Evolutionary conservation across 2,113 vertebrate genomes (phyloP), one percentile per base, ranked within the genome.

Genomic region (Phalacrocorax aristotelis): DNA sequence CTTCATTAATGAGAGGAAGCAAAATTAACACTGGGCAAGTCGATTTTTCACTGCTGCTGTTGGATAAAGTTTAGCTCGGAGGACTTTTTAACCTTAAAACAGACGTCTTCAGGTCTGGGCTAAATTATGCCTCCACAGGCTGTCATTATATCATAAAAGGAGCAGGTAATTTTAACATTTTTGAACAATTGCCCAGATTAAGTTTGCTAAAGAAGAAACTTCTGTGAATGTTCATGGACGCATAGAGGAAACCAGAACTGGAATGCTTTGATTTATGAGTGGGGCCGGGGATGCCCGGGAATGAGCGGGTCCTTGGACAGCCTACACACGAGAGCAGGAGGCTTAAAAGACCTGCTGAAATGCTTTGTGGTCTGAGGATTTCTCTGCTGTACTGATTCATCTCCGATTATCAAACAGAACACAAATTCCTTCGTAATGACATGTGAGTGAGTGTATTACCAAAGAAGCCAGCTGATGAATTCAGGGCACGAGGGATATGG

Each of bases 101-200:
- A 95, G 95, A 96, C 75, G 16, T 91, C 83, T 96, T 15, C 65
- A 52, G 87, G 71, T 94, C 96, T 95, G 97, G 88, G 11, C 90
- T 93, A 74, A 94, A 96, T 97, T 97, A 96, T 6, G 3, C 27
- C 85, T 95, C 86, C 64, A 32, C 51, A 3, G 88, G 51, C 90
- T 52, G 38, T 90, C 93, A 81, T 95, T 94, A 38, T 74, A 55
- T 70, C 89, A 78, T 92, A 36, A 97, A 96, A 90, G 83, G 72
- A 95, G 64, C 92, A 96, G 96, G 96, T 97, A 93, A 95, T 90
- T 90, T 42, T 9, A 92, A 70, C 92, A 71, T 97, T 94, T 97
- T 95, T 95, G 97, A 95, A 94, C 92, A 83, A 88, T 10, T 93
- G 95, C 96, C 97, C 95, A 92, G 96, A 86, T 90, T 7, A 93